Evolutionary conservation across 2,888 invertebrate genomes (phyloP), one percentile per base, ranked within the genome.

Genomic region (Onchidella celtica): DNA sequence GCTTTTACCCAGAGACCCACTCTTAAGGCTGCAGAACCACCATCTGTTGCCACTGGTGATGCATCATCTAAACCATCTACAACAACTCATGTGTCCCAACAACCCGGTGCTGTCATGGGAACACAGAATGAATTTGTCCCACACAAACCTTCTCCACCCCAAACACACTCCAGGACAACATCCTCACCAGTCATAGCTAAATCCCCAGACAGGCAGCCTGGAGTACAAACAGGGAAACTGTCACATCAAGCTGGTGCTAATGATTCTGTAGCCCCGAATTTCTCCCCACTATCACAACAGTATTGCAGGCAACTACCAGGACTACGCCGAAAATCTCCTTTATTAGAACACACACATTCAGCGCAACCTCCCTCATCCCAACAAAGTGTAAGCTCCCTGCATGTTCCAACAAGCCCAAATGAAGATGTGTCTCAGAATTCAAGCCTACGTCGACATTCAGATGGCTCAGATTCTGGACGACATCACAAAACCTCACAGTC

Each of bases 1-100:
- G 87, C 86, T 24, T 89, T 90, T 78, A 87, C 89, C 11, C 90
- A 90, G 78, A 79, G 88, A 36, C 86, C 87, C 6, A 87, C 83
- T n/a, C 78, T 82, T 3, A 70, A 47, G 29, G 17, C 65, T 17
- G n/a, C 40, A 24, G 69, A 78, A 29, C 27, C 29, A 1, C 9
- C 36, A 0, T 3, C 29, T 32, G n/a, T 3, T 47, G 0, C n/a
- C 34, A 63, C 40, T 14, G 55, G 65, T 63, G 36, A 57, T 69
- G 14, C 70, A 36, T 69, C 70, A 55, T 17, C 17, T n/a, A 72
- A 63, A 34, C 32, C 27, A 27, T 9, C 17, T 29, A 29, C 9
- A 21, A 63, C 0, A 47, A 0, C 32, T 27, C 21, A 34, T 17
- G n/a, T 6, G 27, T n/a, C 21, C 0, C 61, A 61, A 59, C 29